Conservation (phyloP, 2,888 invertebrate genomes). For the Nephrotoma flavescens region DNA sequence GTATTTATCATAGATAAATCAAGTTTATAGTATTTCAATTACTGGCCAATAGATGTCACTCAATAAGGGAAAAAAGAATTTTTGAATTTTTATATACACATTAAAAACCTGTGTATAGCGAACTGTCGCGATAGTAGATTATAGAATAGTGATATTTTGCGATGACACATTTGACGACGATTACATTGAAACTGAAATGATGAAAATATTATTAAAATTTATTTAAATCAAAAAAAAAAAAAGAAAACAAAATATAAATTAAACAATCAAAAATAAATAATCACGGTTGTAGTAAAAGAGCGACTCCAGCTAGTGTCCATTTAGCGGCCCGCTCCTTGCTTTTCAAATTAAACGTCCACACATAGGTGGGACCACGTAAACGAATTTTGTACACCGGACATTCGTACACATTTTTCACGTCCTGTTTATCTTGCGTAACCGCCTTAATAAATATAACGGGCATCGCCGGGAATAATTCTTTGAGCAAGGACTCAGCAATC, state of each 20-base stretch:
- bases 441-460: slow-evolving; percentile 82
- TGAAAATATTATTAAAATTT: background rate
- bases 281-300: slow-evolving; percentile 69
- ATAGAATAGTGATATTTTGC: no score
- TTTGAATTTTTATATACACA: no score
- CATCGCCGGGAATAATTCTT: slow-evolving; percentile 81
- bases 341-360: slow-evolving; percentile 89
- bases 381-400: slow-evolving; percentile 90
- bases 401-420: slow-evolving; percentile 72
- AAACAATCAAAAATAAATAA: background rate
- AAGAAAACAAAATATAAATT: background rate
- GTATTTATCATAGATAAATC: no score
- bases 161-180: no score
- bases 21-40: no score
- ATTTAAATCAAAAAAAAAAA: background rate
- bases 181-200: no score
- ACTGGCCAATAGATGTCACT: no score
- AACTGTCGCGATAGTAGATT: no score
- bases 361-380: slow-evolving; percentile 74
- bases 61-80: no score
- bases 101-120: no score
- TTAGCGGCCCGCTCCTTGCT: slow-evolving; percentile 75
- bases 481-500: slow-evolving; percentile 70
- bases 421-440: slow-evolving; percentile 78
- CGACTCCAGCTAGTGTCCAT: slow-evolving; percentile 85